Evolutionary conservation across 2,888 invertebrate genomes (phyloP), one percentile per base, ranked within the genome.

Genomic region (Rhogogaster chlorosoma): DNA sequence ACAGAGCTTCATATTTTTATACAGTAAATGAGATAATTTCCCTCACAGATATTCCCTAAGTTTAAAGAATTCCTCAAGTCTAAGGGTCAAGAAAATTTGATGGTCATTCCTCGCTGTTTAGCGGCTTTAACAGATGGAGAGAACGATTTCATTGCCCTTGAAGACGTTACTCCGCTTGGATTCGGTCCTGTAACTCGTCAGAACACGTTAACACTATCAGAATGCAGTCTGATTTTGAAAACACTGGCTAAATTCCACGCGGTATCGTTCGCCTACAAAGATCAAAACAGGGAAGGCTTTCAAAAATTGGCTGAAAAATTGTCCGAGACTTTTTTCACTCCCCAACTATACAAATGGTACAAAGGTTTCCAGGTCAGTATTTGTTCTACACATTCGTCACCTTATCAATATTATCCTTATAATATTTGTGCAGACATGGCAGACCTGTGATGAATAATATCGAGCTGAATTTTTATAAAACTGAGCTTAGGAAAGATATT

Each of bases 201-300:
- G 75, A 89, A 86, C 71, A 89, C 86, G 61, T 82, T 94, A 42
- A 89, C 91, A 86, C 88, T 91, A 26, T 88, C 91, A 0, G 90
- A 93, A 80, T 90, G 93, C n/a, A 88, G 88, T 4, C 85, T 90
- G 10, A 92, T 94, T 77, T 83, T 94, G 2, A 88, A 90, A 88
- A 86, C 93, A n/a, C 90, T 94, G 75, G 94, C 94, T 0, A 91
- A 89, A 88, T 94, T 94, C 84, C 94, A 94, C 88, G 94, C 93
- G 0, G 88, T 94, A 7, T 93, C 93, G n/a, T 92, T 94, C 85
- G 94, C 94, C 7, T 93, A 92, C 84, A 94, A 93, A 89, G 91
- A 94, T 86, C 93, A 94, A 86, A 88, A 92, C 45, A 90, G 91
- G 3, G 87, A 92, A 32, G 90, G 93, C 71, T 94, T 94, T 89